Base-by-base conservation (phyloP, 2,113 vertebrate genomes). In the Anolis carolinensis region DNA sequence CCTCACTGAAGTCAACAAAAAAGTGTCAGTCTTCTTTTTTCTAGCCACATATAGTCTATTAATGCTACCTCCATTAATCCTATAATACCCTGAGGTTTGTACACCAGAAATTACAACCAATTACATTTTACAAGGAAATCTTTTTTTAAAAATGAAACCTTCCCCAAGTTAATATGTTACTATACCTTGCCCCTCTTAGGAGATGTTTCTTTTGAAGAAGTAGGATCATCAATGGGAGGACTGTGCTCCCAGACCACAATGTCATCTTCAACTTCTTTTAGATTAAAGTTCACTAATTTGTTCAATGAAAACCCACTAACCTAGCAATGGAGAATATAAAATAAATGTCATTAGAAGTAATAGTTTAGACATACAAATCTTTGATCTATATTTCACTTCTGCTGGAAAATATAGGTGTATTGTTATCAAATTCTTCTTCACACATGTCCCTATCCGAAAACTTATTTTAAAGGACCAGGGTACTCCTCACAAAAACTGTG, bases 221-320 rank as follows among this genome's bases (percentile, higher is more conserved):
- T 93, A 36, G 92, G 71, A 25, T 95, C 94, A 39, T 95, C 95
- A 7, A 25, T 79, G 71, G 82, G 87, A 27, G 96, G 86, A 11
- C 80, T 93, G 74, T 96, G 94, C 23, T 96, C 93, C 97, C 98
- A 98, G 89, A 97, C 85, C 75, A 98, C 90, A 39, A 79, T 48
- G 44, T 96, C 90, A 5, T 96, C 95, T 73, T 97, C 95, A 1
- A 95, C n/a, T 71, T 96, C 94, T 48, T 94, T 97, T 88, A 98
- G 95, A 87, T 85, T 96, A 92, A 97, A 98, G 86, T 97, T 93
- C 30, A 76, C 91, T 89, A 98, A 90, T 93, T 96, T 97, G 48
- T 94, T 95, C 84, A 98, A 86, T 36, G 97, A 97, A 92, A 97
- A 98, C 84, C 93, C 95, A 94, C 93, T 96, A 85, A 97, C 95